phyloP scores from a whole-genome alignment of 2,888 invertebrate genomes.

The Apoda limacodes region DNA sequence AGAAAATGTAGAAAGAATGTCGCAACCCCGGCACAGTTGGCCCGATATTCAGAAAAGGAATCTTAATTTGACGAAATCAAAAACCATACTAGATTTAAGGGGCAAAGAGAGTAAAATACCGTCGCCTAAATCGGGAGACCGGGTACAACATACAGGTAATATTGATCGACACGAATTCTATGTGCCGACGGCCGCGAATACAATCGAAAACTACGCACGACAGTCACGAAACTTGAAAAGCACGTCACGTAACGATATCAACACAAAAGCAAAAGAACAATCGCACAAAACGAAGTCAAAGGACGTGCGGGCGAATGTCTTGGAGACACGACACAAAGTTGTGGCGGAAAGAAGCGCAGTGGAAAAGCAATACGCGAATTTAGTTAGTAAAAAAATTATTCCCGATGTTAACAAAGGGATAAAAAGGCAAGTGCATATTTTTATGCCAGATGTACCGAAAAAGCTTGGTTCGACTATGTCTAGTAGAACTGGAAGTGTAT shows the following conservation, averaged over 20 bases:
- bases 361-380: conserved; percentile 54
- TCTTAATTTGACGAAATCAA: conserved; percentile 41
- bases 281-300: conserved; percentile 42
- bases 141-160: conserved; percentile 38
- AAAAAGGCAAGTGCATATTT: conserved; percentile 79
- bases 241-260: conserved; percentile 41
- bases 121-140: conserved; percentile 36
- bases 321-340: conserved; percentile 50
- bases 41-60: conserved; percentile 47
- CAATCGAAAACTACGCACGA: conserved; percentile 63
- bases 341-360: conserved; percentile 44
- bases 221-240: conserved; percentile 55
- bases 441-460: conserved; percentile 76
- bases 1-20: conserved; percentile 41
- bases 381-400: conserved; percentile 52
- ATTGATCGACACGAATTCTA: conserved; percentile 59
- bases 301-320: conserved; percentile 37
- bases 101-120: conserved; percentile 32
- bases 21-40: conserved; percentile 56
- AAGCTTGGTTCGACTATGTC: conserved; percentile 35
- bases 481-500: conserved; percentile 46
- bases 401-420: conserved; percentile 47
- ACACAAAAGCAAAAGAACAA: conserved; percentile 32
- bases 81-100: conserved; percentile 44
- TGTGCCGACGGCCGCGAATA: conserved; percentile 55